These are phyloP conservation scores for Stomatorhinus walkeri DNA, from an alignment of 2,797 vertebrate genomes.

Conservation along the genomic window DNA sequence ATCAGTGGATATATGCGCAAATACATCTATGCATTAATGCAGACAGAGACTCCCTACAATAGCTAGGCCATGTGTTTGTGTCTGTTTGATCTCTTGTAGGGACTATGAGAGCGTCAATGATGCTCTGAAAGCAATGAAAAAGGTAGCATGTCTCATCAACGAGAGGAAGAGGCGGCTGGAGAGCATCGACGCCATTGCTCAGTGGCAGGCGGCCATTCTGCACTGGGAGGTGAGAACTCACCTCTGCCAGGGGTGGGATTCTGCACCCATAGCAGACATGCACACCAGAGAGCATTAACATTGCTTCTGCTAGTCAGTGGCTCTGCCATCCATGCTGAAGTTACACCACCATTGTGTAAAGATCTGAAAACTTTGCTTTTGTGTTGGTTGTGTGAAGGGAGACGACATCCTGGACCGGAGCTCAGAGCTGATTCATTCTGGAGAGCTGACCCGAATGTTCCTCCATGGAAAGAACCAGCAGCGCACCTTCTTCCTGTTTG, in stretches of 20 bases:
- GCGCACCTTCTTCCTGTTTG: conserved; percentile 93
- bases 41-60: not conserved
- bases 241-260: not conserved
- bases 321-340: not conserved
- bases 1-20: not conserved
- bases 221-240: conserved; percentile 80
- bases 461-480: conserved; percentile 87
- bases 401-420: conserved; percentile 78
- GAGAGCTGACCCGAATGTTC: conserved; percentile 77
- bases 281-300: not conserved
- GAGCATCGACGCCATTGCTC: conserved; percentile 88
- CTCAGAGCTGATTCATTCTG: conserved; percentile 90
- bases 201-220: conserved; percentile 90
- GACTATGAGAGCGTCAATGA: conserved; percentile 78
- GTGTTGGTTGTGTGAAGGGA: conserved; percentile 51
- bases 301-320: not conserved
- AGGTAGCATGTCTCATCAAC: conserved; percentile 91
- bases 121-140: conserved; percentile 91
- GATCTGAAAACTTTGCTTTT: not conserved
- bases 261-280: not conserved
- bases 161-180: conserved; percentile 90
- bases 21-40: not conserved
- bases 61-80: not conserved
- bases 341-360: not conserved
- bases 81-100: conserved; percentile 51